A percentile compares a stretch with the other conserved stretches of the same genome.
Conservation (phyloP, 2,113 vertebrate genomes). For the Suricata suricatta region DNA sequence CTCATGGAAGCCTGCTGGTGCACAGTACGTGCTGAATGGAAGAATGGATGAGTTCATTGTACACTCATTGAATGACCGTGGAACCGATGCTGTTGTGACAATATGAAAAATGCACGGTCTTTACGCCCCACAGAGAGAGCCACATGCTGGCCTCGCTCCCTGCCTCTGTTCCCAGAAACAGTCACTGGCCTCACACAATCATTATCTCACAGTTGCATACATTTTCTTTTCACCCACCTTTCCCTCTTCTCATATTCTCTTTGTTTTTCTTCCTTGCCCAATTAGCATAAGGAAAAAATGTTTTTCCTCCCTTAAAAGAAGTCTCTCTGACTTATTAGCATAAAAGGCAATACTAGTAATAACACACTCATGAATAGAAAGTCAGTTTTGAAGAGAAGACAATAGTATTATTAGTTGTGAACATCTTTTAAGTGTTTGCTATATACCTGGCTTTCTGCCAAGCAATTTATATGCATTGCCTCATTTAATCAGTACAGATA, state of each 20-base stretch:
- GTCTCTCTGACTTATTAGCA: neutral
- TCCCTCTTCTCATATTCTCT: neutral
- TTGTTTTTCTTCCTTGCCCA: neutral
- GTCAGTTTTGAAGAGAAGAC: conserved; percentile 5
- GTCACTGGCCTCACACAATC: neutral
- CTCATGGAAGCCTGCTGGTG: neutral
- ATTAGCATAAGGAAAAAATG: neutral
- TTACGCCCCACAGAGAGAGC: neutral
- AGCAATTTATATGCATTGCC: neutral
- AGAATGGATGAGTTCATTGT: neutral
- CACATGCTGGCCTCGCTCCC: neutral
- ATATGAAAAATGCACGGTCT: neutral
- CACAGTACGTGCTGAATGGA: neutral
- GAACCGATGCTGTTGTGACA: neutral
- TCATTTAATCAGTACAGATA: conserved; percentile 34
- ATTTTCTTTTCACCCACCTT: neutral
- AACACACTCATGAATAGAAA: neutral
- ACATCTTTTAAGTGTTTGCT: neutral
- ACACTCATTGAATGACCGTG: neutral
- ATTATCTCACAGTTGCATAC: neutral
- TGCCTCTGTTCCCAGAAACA: neutral
- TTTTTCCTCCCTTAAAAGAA: neutral
- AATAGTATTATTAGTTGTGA: neutral
- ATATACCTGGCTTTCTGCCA: neutral
- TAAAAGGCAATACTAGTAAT: neutral